Conservation (phyloP, 2,113 vertebrate genomes). For the Pseudopipra pipra region DNA sequence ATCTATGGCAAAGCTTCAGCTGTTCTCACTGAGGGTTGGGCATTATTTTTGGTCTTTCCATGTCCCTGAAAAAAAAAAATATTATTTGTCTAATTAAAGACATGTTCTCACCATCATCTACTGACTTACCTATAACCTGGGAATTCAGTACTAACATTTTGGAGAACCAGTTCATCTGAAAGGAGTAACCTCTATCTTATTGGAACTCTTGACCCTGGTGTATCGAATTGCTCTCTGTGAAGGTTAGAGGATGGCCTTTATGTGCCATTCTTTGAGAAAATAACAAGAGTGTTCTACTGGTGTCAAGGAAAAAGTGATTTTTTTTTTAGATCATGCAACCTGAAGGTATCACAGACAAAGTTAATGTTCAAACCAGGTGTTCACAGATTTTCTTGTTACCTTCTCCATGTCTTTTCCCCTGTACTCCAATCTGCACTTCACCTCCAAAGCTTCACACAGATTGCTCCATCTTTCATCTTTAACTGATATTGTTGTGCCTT, state of each 20-base stretch:
- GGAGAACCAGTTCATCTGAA: neutral
- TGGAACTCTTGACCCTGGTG: neutral
- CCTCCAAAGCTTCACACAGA: neutral
- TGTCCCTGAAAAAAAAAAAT: neutral
- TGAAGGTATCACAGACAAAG: neutral
- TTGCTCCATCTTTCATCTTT: neutral
- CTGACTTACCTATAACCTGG: neutral
- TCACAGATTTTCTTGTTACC: neutral
- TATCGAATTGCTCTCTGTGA: neutral
- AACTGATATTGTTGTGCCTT: neutral
- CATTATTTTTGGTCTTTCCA: neutral
- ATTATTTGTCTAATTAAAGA: neutral
- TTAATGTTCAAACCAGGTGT: neutral
- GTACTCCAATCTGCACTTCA: neutral
- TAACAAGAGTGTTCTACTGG: neutral
- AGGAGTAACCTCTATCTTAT: neutral
- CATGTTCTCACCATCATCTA: neutral
- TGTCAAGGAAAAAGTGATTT: neutral
- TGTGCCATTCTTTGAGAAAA: neutral
- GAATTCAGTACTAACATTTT: neutral
- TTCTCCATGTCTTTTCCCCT: neutral
- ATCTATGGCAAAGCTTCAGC: neutral
- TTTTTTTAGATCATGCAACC: neutral
- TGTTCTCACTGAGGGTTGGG: neutral
- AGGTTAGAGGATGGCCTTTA: neutral